Evolutionary conservation across 2,797 vertebrate genomes (phyloP).

Genomic region (Danio aesculapii): DNA sequence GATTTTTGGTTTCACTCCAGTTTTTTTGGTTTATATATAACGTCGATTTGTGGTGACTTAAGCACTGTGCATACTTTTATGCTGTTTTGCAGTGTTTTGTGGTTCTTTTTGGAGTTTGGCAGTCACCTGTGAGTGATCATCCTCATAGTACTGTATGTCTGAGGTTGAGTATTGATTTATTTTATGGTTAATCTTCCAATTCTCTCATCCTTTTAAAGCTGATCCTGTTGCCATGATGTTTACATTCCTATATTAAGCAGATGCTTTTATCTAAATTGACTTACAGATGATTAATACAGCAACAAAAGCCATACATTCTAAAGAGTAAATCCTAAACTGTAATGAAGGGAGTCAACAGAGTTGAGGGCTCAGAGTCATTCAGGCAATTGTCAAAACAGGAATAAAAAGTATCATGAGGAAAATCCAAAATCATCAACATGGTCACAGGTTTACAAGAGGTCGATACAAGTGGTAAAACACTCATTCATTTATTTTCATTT

Average conservation of each 20-base stretch:
- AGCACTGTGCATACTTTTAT: neutral
- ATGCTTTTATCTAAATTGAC: conserved; percentile 28
- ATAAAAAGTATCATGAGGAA: too few species aligned
- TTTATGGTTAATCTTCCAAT: neutral
- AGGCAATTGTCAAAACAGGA: too few species aligned
- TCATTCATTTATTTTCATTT: too few species aligned
- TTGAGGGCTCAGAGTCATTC: too few species aligned
- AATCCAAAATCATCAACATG: too few species aligned
- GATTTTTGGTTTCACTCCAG: neutral
- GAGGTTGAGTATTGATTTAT: conserved; percentile 17
- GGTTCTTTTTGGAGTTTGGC: neutral
- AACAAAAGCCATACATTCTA: neutral
- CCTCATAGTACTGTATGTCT: neutral
- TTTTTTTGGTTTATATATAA: neutral
- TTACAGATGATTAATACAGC: neutral
- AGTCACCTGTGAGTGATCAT: neutral
- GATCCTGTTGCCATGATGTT: conserved; percentile 12
- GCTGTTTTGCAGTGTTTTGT: neutral
- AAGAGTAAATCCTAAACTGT: neutral
- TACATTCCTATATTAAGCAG: conserved; percentile 22
- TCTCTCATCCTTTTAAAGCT: neutral
- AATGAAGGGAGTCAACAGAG: too few species aligned
- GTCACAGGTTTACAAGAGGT: too few species aligned
- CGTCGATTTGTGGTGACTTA: neutral
- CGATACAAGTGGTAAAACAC: too few species aligned